phyloP scores from a whole-genome alignment of 2,797 vertebrate genomes.

The Xenentodon cancila region DNA sequence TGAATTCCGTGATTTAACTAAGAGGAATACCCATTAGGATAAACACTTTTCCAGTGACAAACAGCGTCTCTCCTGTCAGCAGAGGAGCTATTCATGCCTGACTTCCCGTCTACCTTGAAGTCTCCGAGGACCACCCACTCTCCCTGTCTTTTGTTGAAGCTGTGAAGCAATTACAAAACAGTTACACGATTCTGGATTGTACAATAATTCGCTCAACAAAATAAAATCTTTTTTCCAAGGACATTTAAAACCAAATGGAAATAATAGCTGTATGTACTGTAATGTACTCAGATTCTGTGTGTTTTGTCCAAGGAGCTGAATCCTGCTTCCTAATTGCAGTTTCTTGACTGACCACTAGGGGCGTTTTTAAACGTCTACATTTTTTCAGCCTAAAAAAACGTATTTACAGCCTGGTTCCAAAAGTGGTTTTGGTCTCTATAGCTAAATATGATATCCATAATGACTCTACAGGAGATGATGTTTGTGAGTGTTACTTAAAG shows the following conservation, averaged over 20 bases:
- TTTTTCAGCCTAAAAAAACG: no score
- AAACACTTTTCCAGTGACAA: slow-evolving; percentile 7
- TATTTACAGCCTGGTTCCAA: no score
- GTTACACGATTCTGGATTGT: slow-evolving; percentile 12
- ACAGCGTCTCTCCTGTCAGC: slow-evolving; percentile 39
- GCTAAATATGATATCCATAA: no score
- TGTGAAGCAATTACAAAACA: slow-evolving; percentile 35
- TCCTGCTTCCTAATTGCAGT: no score
- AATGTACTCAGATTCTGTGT: no score
- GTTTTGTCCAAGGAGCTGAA: no score
- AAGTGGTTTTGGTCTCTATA: no score
- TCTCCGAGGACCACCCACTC: slow-evolving; percentile 35
- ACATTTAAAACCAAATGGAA: not conserved
- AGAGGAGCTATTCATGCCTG: slow-evolving; percentile 49
- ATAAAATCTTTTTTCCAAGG: not conserved
- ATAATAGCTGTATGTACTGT: no score
- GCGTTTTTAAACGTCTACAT: no score
- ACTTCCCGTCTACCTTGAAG: slow-evolving; percentile 55
- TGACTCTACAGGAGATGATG: no score
- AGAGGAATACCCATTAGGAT: slow-evolving; percentile 18
- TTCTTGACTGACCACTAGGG: no score
- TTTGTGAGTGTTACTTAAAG: no score
- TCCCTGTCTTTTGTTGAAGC: slow-evolving; percentile 22
- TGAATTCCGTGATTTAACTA: slow-evolving; percentile 26
- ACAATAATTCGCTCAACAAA: slow-evolving; percentile 5